Evolutionary conservation across 2,797 vertebrate species (phyloP).

Genomic region (Adrianichthys oophorus): DNA sequence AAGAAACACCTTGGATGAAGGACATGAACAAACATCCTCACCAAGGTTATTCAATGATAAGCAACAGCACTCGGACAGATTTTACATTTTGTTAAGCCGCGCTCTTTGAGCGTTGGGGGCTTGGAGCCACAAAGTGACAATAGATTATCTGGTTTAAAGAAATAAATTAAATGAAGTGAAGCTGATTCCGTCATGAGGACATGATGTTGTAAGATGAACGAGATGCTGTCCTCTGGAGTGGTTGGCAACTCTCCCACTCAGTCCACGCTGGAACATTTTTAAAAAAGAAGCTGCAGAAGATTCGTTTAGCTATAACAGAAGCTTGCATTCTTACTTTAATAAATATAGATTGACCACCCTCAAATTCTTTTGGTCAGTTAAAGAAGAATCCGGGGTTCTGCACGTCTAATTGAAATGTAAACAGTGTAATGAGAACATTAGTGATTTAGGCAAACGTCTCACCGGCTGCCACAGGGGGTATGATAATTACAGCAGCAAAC

Average conservation of each 20-base stretch:
- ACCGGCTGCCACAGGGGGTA: constrained; percentile 92
- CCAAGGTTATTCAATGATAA: constrained; percentile 81
- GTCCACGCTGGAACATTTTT: constrained; percentile 9
- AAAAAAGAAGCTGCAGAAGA: constrained; percentile 10
- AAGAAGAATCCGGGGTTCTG: constrained; percentile 80
- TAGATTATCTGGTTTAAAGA: constrained; percentile 36
- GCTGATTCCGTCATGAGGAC: constrained; percentile 27
- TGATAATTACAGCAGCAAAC: constrained; percentile 97
- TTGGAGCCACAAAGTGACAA: constrained; percentile 20
- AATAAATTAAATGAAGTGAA: constrained; percentile 36
- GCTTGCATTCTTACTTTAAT: constrained; percentile 17
- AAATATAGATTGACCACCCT: constrained; percentile 34
- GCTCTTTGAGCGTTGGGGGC: constrained; percentile 47
- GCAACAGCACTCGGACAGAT: constrained; percentile 66
- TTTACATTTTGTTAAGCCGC: constrained; percentile 57
- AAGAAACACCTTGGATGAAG: constrained; percentile 71
- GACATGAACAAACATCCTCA: constrained; percentile 67
- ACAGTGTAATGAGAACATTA: constrained; percentile 98
- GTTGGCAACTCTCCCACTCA: constrained; percentile 21
- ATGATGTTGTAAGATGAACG: constrained; percentile 24
- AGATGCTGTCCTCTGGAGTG: constrained; percentile 15
- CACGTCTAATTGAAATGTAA: constrained; percentile 99
- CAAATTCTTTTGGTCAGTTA: constrained; percentile 56
- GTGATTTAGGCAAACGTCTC: constrained; percentile 93
- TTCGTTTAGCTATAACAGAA: neutral